Percentiles rank a stretch among this genome's conserved stretches.
Evolutionary conservation across 1,140 invertebrate genomes (phyloP).

Genomic region (Lasioglossum baleicum): DNA sequence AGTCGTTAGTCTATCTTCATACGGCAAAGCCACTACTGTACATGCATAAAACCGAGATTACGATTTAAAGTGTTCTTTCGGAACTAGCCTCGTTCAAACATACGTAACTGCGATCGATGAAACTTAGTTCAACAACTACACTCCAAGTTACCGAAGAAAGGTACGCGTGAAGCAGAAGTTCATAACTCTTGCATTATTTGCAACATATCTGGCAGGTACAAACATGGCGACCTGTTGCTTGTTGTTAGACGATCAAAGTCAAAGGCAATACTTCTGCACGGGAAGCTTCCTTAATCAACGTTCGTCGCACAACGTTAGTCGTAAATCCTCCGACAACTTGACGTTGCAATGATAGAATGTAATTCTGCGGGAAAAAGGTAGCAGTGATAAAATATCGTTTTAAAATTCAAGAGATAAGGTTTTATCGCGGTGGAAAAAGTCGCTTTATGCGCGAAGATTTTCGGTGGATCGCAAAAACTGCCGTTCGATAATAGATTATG

Average conservation of each 20-base stretch:
- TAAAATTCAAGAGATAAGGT: background rate
- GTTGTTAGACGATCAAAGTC: conserved; percentile 34
- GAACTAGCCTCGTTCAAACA: background rate
- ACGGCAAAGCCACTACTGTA: background rate
- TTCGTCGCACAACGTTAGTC: conserved; percentile 2
- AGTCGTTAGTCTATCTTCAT: background rate
- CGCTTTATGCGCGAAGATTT: background rate
- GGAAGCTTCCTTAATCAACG: background rate
- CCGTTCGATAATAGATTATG: background rate
- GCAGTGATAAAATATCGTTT: too few species aligned
- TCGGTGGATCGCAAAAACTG: background rate
- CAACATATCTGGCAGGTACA: conserved; percentile 13
- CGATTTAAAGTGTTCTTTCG: background rate
- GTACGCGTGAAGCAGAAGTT: background rate
- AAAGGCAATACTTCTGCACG: conserved; percentile 10
- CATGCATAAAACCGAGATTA: background rate
- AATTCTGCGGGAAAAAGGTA: background rate
- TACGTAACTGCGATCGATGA: background rate
- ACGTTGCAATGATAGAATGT: too few species aligned
- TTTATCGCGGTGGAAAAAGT: background rate
- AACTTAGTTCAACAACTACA: background rate
- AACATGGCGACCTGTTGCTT: conserved; percentile 44
- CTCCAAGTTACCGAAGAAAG: background rate
- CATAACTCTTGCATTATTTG: conserved; percentile 40
- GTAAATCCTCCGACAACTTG: background rate